phyloP scores from a whole-genome alignment of 1,140 invertebrate species.

The Meloidogyne floridensis region DNA sequence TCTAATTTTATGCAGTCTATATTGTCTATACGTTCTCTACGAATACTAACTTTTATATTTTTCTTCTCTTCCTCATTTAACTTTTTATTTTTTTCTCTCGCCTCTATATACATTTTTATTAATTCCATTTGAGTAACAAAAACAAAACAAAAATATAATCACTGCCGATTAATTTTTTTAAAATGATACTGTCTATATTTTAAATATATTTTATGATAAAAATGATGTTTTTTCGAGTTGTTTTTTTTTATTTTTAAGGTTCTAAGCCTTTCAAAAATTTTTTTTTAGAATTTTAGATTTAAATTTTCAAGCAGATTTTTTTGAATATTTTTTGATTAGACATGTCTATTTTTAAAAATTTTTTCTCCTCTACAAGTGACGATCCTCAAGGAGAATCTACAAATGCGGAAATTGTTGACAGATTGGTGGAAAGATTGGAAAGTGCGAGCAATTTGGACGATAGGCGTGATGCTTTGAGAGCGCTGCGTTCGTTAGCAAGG shows the following conservation, averaged over 20 bases:
- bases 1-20: too few relatives aligned
- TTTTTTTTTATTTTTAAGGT: too few relatives aligned
- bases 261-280: too few relatives aligned
- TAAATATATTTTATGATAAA: neutral
- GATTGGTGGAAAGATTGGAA: constrained; percentile 84
- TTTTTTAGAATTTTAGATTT: too few relatives aligned
- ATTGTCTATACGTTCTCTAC: too few relatives aligned
- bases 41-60: too few relatives aligned
- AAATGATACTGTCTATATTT: neutral
- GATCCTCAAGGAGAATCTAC: constrained; percentile 39
- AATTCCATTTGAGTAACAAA: neutral
- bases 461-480: constrained; percentile 89
- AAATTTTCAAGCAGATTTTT: too few relatives aligned
- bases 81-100: neutral
- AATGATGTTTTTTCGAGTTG: neutral
- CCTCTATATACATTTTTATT: neutral
- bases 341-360: constrained; percentile 61
- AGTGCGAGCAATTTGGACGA: constrained; percentile 91
- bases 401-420: constrained; percentile 74
- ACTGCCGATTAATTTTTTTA: neutral
- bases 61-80: too few relatives aligned
- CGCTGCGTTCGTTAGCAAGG: constrained; percentile 86
- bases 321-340: too few relatives aligned
- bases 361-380: constrained; percentile 53
- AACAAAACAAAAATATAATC: neutral